A percentile compares a stretch with the other conserved stretches of the same genome.
Evolutionary conservation across 2,113 vertebrate species (phyloP).

Genomic region (Ovis aries): DNA sequence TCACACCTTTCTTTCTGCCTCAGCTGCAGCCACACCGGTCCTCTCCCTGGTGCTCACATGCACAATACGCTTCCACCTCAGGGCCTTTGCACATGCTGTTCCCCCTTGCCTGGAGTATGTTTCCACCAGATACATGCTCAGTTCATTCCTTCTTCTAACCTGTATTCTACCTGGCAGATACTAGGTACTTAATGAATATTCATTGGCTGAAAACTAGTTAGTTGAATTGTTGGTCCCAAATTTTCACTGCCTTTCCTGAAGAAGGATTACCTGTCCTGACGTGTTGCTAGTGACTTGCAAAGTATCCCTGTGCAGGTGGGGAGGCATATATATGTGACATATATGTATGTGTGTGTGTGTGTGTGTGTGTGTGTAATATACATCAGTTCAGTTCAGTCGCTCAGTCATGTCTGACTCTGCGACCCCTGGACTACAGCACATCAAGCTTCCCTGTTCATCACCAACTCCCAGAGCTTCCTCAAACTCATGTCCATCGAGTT

Average conservation of each 20-base stretch:
- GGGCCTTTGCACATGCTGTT: neutral
- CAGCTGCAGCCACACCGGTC: neutral
- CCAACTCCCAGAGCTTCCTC: neutral
- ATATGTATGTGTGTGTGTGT: neutral
- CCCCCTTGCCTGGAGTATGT: neutral
- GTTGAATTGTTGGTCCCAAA: neutral
- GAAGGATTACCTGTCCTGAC: neutral
- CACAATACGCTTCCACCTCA: neutral
- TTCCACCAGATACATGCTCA: neutral
- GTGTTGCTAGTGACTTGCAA: neutral
- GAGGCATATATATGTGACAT: neutral
- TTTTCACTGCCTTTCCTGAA: neutral
- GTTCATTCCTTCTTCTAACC: neutral
- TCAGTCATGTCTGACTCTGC: neutral
- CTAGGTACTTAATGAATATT: neutral
- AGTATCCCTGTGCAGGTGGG: neutral
- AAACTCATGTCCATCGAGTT: neutral
- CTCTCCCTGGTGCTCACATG: neutral
- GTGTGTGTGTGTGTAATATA: neutral
- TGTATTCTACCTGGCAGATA: neutral
- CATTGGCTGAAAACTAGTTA: neutral
- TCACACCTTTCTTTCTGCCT: neutral
- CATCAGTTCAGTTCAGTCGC: neutral
- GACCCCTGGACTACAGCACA: neutral
- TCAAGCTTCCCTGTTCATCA: neutral